These are phyloP conservation scores for Aplodontia rufa DNA, from an alignment of 2,113 vertebrate species.

Conservation along the genomic window DNA sequence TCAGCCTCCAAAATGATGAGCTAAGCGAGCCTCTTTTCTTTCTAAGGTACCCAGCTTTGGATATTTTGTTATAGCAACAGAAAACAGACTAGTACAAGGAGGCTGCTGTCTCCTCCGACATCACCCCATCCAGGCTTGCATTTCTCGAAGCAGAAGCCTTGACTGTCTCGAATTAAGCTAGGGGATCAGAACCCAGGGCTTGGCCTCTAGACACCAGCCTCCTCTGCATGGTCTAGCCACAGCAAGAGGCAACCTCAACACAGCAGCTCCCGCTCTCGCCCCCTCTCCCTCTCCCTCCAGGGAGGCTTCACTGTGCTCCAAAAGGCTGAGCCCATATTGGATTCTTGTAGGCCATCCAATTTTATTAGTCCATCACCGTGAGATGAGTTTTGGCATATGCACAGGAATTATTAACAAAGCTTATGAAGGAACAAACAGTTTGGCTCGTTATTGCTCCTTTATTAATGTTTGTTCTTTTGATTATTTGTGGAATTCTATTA, in stretches of 20 bases:
- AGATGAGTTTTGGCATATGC: background rate
- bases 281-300: fast-evolving
- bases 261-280: background rate
- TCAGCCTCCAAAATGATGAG: background rate
- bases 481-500: slow-evolving; percentile 56
- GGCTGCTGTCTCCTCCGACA: background rate
- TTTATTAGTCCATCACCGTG: background rate
- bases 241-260: fast-evolving
- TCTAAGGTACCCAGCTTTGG: background rate
- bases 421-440: background rate
- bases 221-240: fast-evolving
- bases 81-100: background rate
- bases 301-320: background rate
- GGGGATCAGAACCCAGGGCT: background rate
- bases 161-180: background rate
- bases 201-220: too few species aligned
- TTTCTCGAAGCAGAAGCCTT: background rate
- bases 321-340: background rate
- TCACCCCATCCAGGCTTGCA: background rate
- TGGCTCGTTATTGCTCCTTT: slow-evolving; percentile 27
- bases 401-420: background rate
- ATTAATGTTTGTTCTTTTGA: slow-evolving; percentile 63
- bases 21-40: background rate
- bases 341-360: background rate
- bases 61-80: background rate